Evolutionary conservation across 1,140 invertebrate genomes (phyloP).

Genomic region (Drosophila tropicalis): DNA sequence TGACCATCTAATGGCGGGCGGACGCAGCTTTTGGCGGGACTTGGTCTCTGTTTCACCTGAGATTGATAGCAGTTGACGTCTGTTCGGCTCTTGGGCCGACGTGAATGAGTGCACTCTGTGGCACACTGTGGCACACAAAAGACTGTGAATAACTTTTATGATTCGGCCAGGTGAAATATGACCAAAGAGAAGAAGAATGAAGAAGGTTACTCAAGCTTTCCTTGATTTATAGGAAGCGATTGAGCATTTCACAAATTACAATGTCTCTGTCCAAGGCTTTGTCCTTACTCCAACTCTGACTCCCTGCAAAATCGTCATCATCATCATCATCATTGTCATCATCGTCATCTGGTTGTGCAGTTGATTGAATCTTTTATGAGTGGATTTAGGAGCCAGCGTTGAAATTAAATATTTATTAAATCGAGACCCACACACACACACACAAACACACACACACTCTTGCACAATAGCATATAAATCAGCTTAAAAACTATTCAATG

Average conservation of each 20-base stretch:
- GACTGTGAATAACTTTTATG: conserved; percentile 45
- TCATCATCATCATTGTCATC: neutral
- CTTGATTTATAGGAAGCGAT: conserved; percentile 78
- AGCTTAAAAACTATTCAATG: conserved; percentile 82
- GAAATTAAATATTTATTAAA: conserved; percentile 82
- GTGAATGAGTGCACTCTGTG: conserved; percentile 40
- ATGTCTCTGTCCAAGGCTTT: conserved; percentile 55
- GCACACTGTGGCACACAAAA: conserved; percentile 34
- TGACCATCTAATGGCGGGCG: conserved; percentile 50
- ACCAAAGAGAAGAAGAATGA: conserved; percentile 48
- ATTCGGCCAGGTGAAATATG: conserved; percentile 72
- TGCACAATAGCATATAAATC: conserved; percentile 71
- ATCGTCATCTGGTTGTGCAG: conserved; percentile 1
- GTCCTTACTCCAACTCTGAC: conserved; percentile 20
- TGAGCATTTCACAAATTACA: conserved; percentile 78
- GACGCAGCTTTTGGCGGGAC: conserved; percentile 31
- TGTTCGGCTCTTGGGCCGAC: conserved; percentile 35
- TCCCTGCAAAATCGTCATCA: conserved; percentile 45
- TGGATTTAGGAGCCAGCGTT: conserved; percentile 66
- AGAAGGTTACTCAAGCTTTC: conserved; percentile 36
- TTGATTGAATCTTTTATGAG: conserved; percentile 80
- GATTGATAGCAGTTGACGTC: conserved; percentile 79
- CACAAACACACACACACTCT: conserved; percentile 15
- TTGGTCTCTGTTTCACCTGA: conserved; percentile 61
- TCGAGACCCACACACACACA: conserved; percentile 44